Evolutionary conservation across 2,797 vertebrate genomes (phyloP).

Genomic region (Syndactyla subalaris): DNA sequence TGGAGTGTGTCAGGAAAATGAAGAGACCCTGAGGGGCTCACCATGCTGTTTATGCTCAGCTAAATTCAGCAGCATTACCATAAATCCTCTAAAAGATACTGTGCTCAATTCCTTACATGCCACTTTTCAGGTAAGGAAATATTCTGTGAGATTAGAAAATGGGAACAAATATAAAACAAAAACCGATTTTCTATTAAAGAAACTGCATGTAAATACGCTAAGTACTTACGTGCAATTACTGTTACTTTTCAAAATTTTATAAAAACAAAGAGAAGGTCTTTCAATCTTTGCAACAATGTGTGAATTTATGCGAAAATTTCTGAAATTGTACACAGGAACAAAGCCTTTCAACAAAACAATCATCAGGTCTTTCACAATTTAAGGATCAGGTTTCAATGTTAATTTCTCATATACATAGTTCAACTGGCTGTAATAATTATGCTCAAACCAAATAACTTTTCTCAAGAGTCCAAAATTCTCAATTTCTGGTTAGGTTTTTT

Average conservation of each 20-base stretch:
- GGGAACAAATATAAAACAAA: neutral
- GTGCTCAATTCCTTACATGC: neutral
- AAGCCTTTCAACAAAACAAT: neutral
- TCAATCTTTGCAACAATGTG: neutral
- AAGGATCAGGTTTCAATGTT: neutral
- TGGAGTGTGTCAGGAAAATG: conserved; percentile 83
- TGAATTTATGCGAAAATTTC: neutral
- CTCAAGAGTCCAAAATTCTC: neutral
- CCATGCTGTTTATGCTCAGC: conserved; percentile 72
- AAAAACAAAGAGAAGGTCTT: neutral
- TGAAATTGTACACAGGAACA: neutral
- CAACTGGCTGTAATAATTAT: neutral
- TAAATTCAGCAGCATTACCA: conserved; percentile 61
- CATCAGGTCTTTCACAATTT: neutral
- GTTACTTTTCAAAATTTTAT: neutral
- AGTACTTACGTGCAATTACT: neutral
- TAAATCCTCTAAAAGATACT: conserved; percentile 79
- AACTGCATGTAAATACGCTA: neutral
- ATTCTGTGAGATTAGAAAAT: neutral
- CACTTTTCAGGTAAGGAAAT: neutral
- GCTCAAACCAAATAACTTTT: neutral
- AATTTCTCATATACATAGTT: neutral
- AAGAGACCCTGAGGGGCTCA: conserved; percentile 82
- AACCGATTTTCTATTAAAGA: neutral
- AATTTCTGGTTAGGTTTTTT: neutral